Evolutionary conservation across 1,140 invertebrate species (phyloP).

Genomic region (Paraescarpia echinospica): DNA sequence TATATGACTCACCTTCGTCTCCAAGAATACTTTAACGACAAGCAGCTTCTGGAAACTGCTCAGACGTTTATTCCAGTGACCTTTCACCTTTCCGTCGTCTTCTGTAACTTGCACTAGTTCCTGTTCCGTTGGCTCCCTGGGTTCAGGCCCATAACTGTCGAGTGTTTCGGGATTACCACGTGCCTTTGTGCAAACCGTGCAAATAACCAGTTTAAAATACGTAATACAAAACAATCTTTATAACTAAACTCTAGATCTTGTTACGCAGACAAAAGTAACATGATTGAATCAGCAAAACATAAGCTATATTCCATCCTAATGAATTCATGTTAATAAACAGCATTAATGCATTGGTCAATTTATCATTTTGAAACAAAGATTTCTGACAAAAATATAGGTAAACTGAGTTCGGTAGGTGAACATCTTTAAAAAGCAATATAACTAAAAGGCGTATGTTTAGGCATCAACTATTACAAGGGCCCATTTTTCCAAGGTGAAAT

Average conservation of each 20-base stretch:
- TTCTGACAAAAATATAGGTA: not conserved
- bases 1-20: conserved; percentile 44
- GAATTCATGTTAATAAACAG: too few species aligned
- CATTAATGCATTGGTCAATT: too few species aligned
- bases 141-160: conserved; percentile 42
- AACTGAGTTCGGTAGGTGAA: not conserved
- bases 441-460: not conserved
- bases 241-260: not conserved
- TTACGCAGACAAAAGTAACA: not conserved
- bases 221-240: not conserved
- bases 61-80: conserved; percentile 53
- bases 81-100: conserved; percentile 41
- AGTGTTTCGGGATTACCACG: conserved; percentile 46
- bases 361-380: too few species aligned
- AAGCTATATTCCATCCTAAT: too few species aligned
- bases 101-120: conserved; percentile 31
- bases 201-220: not conserved
- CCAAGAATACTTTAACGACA: conserved; percentile 55
- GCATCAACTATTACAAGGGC: not conserved
- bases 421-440: not conserved
- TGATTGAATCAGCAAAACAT: not conserved
- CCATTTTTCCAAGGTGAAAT: not conserved
- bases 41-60: conserved; percentile 58
- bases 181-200: conserved; percentile 26
- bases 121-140: conserved; percentile 40